Evolutionary conservation across 2,113 vertebrate genomes (phyloP).

Genomic region (Romanogobio albipinnatus): DNA sequence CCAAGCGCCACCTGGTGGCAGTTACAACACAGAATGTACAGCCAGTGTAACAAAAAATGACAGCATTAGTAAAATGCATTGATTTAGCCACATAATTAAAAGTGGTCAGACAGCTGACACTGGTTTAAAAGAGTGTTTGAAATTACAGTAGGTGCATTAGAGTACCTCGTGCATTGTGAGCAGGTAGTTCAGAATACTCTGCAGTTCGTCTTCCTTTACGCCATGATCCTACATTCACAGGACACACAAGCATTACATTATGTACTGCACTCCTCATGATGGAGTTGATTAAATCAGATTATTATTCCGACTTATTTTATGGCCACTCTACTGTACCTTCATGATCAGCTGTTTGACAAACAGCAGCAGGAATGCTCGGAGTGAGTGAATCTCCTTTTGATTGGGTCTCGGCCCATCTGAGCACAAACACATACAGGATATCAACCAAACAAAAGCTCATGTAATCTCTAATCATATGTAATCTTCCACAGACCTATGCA

Average conservation of each 20-base stretch:
- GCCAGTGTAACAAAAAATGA: neutral
- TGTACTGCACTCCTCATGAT: neutral
- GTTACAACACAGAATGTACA: neutral
- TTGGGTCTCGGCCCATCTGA: slow-evolving; percentile 91
- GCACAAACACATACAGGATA: slow-evolving; percentile 42
- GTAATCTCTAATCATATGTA: neutral
- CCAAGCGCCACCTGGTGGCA: slow-evolving; percentile 75
- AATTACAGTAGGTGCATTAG: neutral
- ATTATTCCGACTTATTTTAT: neutral
- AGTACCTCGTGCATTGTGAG: slow-evolving; percentile 97
- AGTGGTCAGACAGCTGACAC: neutral
- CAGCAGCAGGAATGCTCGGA: slow-evolving; percentile 91
- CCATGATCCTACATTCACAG: slow-evolving; percentile 86
- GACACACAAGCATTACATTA: neutral
- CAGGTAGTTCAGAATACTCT: slow-evolving; percentile 96
- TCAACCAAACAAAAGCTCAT: slow-evolving; percentile 2
- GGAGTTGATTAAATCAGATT: neutral
- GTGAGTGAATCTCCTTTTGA: slow-evolving; percentile 88
- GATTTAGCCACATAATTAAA: neutral
- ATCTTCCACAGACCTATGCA: neutral
- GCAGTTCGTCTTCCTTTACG: slow-evolving; percentile 95
- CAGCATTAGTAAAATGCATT: neutral
- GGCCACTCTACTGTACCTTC: slow-evolving; percentile 80
- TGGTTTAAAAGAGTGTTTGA: neutral
- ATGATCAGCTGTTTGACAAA: slow-evolving; percentile 97